Base-by-base conservation (phyloP, 2,113 vertebrate species). In the cattle (Bos taurus) region DNA sequence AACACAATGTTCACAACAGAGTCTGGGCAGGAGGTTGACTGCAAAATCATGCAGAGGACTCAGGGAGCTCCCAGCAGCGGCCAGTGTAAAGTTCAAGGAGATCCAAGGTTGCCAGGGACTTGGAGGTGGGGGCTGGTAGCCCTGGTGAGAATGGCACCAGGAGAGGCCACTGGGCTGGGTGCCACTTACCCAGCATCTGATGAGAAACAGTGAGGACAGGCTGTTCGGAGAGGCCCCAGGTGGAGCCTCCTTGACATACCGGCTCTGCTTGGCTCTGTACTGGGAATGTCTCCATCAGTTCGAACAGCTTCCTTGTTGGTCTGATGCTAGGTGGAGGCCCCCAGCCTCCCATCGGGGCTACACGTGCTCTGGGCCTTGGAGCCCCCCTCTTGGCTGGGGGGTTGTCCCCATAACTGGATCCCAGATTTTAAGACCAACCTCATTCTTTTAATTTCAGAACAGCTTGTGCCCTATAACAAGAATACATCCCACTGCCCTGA, bases 331-430 rank as follows among this genome's bases (percentile, higher is more conserved):
- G 89, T 81, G 87, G 91, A 95, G 91, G 93, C 97, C 67, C n/a
- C 67, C 67, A 71, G 67, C n/a, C 92, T 97, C 97, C 83, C 15
- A 40, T 2, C 9, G 88, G 96, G 91, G 97, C 98, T 98, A 99
- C 97, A 97, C 92, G 74, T 56, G 98, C 95, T 81, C 98, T 98
- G 13, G 95, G 83, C 97, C 98, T 99, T 84, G 54, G 74, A 48
- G 92, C 83, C 90, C 26, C 89, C 43, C 5, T 97, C 95, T n/a
- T 81, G 93, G 62, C 30, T 7, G 4, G 40, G 85, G 30, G 78
- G 52, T 48, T 95, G 94, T 46, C 94, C 97, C 36, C 77, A 1
- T 17, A 97, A 88, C 6, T 96, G 98, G 90, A 40, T 23, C n/a
- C 64, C 33, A 33, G 59, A 60, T 92, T 90, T 91, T 81, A 80